Percentiles rank a stretch among this genome's conserved stretches.
phyloP scores from a whole-genome alignment of 1,140 invertebrate species.

The Hyles euphorbiae region DNA sequence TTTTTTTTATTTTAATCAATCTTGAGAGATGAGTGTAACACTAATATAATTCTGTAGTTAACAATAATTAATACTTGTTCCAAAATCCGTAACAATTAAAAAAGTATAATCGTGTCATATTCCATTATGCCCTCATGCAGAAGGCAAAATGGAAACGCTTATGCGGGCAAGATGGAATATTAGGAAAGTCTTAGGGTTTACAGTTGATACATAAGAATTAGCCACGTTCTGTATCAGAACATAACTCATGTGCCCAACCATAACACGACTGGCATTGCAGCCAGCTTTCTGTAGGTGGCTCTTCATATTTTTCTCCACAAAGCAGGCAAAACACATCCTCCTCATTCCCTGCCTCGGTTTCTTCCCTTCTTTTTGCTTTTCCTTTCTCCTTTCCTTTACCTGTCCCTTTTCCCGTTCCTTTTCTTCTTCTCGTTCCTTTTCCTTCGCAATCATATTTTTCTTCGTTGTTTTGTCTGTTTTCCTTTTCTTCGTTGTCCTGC shows the following conservation, averaged over 20 bases:
- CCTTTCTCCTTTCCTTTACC: no score
- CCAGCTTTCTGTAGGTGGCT: no score
- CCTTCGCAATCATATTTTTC: neutral
- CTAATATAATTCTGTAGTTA: neutral
- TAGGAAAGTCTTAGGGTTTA: neutral
- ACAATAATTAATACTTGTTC: no score
- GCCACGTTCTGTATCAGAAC: conserved; percentile 1
- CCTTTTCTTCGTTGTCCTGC: conserved; percentile 1
- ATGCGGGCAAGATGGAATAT: conserved; percentile 4
- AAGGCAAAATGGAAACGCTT: conserved; percentile 3
- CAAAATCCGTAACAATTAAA: neutral
- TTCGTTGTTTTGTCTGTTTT: neutral
- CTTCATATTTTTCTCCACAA: no score
- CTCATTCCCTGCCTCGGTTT: no score
- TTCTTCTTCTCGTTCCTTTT: no score
- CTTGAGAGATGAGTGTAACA: neutral
- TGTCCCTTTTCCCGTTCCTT: no score
- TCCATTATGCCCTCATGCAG: neutral
- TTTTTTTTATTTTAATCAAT: neutral
- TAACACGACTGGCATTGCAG: no score
- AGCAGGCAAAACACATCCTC: no score
- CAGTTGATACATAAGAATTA: neutral
- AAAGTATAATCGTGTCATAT: neutral
- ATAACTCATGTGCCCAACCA: no score
- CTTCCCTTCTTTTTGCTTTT: no score